Base-by-base conservation (phyloP, 2,113 vertebrate species). In the Scolopax mira region DNA sequence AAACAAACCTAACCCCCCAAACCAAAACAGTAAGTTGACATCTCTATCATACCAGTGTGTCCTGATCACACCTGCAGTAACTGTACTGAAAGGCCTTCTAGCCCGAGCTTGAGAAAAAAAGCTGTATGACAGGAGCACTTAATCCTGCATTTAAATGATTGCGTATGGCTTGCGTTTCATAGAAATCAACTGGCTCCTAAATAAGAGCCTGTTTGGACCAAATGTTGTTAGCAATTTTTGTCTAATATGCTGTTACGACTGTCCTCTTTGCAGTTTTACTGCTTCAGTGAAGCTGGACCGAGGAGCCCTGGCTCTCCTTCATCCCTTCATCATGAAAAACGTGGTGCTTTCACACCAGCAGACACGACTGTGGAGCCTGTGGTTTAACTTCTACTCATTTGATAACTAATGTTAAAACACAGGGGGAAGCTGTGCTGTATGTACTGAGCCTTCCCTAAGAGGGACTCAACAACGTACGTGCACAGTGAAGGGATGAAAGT, bases 121-220 rank as follows among this genome's bases (percentile, higher is more conserved):
- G 16, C 25, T 1, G 1, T 48, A 66, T 12, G 8, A 51, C 33
- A 28, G 54, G 18, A 44, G 35, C 30, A 77, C 19, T 61, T 89
- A 62, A 81, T 39, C n/a, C 65, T 54, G 35, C 1, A 0, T 58
- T 73, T 78, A 65, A 80, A 77, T 12, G 44, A 79, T 19, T 73
- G 37, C 1, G 2, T 5, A 46, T 11, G 39, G 46, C 41, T 62
- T 62, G 21, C 0, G 0, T 66, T 77, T 73, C 46, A 60, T 2
- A 37, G 64, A 65, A 55, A 30, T 37, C 72, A 70, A 28, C 10
- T 22, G 27, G 8, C 31, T 82, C 15, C 87, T n/a, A 79, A 69
- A 28, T 7, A 48, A 54, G 24, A 78, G 31, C n/a, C 41, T 17
- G 3, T n/a, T 46, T 48, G 25, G 44, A 35, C 18, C 65, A 85